Conservation (phyloP, 2,113 vertebrate genomes). For the Caranx ignobilis region DNA sequence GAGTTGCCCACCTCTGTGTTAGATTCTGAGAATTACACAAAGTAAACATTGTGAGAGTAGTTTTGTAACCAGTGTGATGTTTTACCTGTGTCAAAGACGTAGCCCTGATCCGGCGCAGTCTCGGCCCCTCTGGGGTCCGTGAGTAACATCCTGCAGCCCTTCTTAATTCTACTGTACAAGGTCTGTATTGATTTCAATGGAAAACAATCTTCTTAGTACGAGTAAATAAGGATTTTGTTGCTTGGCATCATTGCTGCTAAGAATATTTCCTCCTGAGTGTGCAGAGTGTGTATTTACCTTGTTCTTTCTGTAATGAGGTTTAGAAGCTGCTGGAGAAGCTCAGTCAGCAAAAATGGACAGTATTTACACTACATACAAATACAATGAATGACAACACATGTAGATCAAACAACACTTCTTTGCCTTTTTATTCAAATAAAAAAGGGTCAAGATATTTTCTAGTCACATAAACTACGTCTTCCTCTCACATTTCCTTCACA, state of each 20-base stretch:
- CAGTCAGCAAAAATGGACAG: too few relatives aligned
- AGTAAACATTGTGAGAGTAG: background rate
- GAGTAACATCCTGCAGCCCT: background rate
- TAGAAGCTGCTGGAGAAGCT: background rate
- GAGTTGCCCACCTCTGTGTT: too few relatives aligned
- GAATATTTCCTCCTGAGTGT: background rate
- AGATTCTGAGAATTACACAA: background rate
- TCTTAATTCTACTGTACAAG: background rate
- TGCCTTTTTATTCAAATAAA: too few relatives aligned
- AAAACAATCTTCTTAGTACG: background rate
- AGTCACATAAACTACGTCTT: too few relatives aligned
- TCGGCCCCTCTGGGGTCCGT: background rate
- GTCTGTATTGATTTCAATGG: background rate
- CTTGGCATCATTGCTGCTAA: background rate
- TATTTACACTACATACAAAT: background rate
- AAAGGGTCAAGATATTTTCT: too few relatives aligned
- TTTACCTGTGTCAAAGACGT: background rate
- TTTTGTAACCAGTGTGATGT: background rate
- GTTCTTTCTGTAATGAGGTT: background rate
- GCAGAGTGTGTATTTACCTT: background rate
- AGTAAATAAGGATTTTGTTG: background rate
- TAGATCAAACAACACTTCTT: too few relatives aligned
- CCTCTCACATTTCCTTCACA: too few relatives aligned
- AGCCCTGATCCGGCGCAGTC: background rate
- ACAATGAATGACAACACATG: background rate